phyloP scores from a whole-genome alignment of 2,797 vertebrate genomes.

The Sebastes baramenuke region DNA sequence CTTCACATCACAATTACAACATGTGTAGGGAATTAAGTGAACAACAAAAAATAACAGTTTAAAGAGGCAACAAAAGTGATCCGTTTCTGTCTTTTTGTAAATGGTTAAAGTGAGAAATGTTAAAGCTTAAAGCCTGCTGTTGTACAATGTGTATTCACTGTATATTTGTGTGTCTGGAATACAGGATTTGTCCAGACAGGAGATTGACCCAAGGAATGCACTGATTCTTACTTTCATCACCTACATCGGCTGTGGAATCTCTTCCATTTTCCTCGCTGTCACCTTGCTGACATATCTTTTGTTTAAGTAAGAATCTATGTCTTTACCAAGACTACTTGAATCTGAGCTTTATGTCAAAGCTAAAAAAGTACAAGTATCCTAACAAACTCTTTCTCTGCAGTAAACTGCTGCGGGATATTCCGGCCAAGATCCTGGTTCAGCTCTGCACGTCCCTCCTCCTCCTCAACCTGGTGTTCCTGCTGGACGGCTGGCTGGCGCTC shows the following conservation, averaged over 20 bases:
- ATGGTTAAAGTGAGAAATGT: background rate
- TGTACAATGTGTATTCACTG: background rate
- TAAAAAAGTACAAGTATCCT: background rate
- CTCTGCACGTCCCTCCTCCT: conserved; percentile 90
- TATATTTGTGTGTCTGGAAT: conserved; percentile 47
- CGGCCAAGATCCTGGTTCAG: conserved; percentile 96
- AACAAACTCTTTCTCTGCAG: conserved; percentile 72
- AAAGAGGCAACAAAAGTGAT: background rate
- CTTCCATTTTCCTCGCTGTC: conserved; percentile 90
- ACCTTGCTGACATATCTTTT: conserved; percentile 82
- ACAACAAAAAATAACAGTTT: too few relatives aligned
- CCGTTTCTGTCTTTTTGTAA: background rate
- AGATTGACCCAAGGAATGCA: conserved; percentile 71
- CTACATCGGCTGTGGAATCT: conserved; percentile 94
- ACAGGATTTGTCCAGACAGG: conserved; percentile 86
- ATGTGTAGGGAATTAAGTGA: background rate
- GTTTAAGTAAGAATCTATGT: conserved; percentile 61
- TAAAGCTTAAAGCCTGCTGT: too few relatives aligned
- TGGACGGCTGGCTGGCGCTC: conserved; percentile 92
- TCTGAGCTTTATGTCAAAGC: background rate
- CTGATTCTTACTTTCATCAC: conserved; percentile 92
- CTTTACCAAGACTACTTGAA: background rate
- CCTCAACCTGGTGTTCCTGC: conserved; percentile 90
- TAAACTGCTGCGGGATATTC: conserved; percentile 93
- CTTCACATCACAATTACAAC: background rate